Evolutionary conservation across 1,140 invertebrate genomes (phyloP), one percentile per base, ranked within the genome.

Genomic region (Zaprionus gabonicus): DNA sequence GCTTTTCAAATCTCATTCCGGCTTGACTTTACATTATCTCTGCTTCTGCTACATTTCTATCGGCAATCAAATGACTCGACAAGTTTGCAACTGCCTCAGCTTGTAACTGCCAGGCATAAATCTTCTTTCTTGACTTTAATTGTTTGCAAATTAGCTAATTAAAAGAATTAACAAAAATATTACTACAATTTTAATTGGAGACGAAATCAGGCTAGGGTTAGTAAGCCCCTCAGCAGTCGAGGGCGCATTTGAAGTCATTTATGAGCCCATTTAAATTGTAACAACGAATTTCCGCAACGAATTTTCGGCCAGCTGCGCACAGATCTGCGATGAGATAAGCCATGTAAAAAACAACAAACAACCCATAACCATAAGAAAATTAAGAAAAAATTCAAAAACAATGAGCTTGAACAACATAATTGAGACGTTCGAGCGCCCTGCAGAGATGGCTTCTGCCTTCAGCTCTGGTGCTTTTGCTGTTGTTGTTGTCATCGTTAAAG

Each of bases 81-180:
- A 78, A 81, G 34, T 78, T 88, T 88, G 58, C 44, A 38, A n/a
- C 20, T 34, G 60, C 25, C 72, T 27, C 57, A 57, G 49, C 20
- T 44, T 56, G 65, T 70, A 59, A 71, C 38, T 41, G 46, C 46
- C 46, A 62, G 13, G 23, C 38, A 63, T 59, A 72, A 67, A 65
- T 64, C 60, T 72, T 69, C 63, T 20, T 49, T 9, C 49, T 78
- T 25, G 46, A 51, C 46, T 51, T 66, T 88, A 85, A 88, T 88
- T 88, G 85, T 90, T 90, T 88, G 85, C 85, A 88, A 88, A 88
- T 88, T 85, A 88, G 78, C 78, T 85, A 90, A 88, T 85, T 90
- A 90, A 71, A 67, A 68, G 60, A 36, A 78, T 70, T 55, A 78
- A 74, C 34, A 70, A 80, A 78, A 78, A 74, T 64, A 58, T 71